phyloP scores from a whole-genome alignment of 2,113 vertebrate species.

The Poicephalus gulielmi region DNA sequence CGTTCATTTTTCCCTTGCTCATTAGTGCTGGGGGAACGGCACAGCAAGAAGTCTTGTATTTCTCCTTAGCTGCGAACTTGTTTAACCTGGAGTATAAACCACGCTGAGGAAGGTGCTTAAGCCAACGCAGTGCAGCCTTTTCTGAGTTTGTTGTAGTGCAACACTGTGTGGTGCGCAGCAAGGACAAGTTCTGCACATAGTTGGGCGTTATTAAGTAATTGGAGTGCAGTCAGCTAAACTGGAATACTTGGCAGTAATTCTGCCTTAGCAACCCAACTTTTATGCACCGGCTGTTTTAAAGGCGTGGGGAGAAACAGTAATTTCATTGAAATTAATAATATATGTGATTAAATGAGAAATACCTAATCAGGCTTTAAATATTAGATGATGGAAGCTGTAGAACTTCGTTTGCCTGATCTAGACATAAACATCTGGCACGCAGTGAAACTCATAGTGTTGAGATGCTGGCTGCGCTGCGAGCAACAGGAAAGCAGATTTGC shows the following conservation, averaged over 20 bases:
- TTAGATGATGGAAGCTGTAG: conserved; percentile 7
- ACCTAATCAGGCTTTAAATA: conserved; percentile 50
- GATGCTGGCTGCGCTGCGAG: background rate
- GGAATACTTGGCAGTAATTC: conserved; percentile 48
- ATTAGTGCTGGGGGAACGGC: background rate
- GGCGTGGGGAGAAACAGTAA: background rate
- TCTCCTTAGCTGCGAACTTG: background rate
- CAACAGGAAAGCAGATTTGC: background rate
- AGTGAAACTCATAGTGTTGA: background rate
- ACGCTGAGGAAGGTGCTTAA: background rate
- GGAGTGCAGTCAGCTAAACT: conserved; percentile 38
- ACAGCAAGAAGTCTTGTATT: background rate
- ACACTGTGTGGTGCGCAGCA: background rate
- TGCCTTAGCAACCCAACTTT: conserved; percentile 42
- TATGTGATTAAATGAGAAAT: conserved; percentile 60
- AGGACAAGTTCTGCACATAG: conserved; percentile 47
- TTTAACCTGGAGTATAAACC: background rate
- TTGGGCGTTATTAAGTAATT: conserved; percentile 50
- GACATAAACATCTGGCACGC: conserved; percentile 20
- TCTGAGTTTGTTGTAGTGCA: background rate
- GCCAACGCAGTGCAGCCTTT: background rate
- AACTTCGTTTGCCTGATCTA: background rate
- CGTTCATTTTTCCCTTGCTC: background rate
- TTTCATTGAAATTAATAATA: conserved; percentile 52
- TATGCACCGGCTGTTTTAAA: conserved; percentile 27